A percentile compares a stretch with the other conserved stretches of the same genome.
Evolutionary conservation across 2,888 invertebrate species (phyloP).

Genomic region (Opisthograptis luteolata): DNA sequence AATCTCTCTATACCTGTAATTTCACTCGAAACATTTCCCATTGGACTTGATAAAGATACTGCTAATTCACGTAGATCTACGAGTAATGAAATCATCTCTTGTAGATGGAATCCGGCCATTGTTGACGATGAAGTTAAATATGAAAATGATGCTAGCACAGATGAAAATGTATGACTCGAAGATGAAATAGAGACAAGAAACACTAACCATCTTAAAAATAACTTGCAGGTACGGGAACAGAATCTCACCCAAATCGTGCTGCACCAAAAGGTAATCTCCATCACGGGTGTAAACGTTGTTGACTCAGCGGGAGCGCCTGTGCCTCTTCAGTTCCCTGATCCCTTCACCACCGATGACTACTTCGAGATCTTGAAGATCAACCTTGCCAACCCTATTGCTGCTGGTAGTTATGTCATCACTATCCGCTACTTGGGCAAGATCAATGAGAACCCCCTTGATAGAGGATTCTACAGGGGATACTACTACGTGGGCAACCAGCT

Average conservation of each 20-base stretch:
- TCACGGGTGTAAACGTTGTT: constrained; percentile 52
- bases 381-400: constrained; percentile 49
- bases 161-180: too few species aligned
- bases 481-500: constrained; percentile 56
- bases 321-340: constrained; percentile 46
- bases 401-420: constrained; percentile 62
- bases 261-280: constrained; percentile 69
- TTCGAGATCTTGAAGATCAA: constrained; percentile 67
- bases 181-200: too few species aligned
- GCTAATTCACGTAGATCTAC: too few species aligned
- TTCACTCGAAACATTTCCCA: too few species aligned
- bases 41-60: too few species aligned
- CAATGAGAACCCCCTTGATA: constrained; percentile 67
- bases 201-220: too few species aligned
- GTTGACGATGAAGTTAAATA: too few species aligned
- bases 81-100: too few species aligned
- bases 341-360: constrained; percentile 60
- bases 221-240: constrained; percentile 56
- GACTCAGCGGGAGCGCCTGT: constrained; percentile 45
- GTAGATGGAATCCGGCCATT: too few species aligned
- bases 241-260: constrained; percentile 66
- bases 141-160: too few species aligned
- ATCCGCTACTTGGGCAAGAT: constrained; percentile 63
- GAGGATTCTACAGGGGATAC: constrained; percentile 76
- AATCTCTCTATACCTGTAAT: too few species aligned